phyloP scores from a whole-genome alignment of 2,888 invertebrate genomes.

The Brachyptera risi region DNA sequence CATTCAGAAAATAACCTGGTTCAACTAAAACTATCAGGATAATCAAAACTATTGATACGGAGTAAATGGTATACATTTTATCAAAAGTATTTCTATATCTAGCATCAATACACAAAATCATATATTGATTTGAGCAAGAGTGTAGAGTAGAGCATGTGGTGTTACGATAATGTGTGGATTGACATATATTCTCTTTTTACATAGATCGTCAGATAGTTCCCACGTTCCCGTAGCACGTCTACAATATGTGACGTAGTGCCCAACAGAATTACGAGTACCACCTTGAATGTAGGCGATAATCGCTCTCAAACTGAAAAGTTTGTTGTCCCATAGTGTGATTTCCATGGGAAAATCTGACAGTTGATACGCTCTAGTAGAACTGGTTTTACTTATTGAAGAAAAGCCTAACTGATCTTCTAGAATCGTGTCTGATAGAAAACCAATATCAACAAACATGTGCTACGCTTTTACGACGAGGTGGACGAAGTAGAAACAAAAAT shows the following conservation, averaged over 20 bases:
- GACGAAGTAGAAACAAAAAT: no score
- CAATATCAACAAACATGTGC: not conserved
- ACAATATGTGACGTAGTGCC: not conserved
- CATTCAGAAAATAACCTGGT: no score
- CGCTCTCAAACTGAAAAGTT: not conserved
- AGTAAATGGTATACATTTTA: no score
- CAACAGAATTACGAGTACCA: not conserved
- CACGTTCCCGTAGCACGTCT: not conserved
- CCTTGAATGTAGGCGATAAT: not conserved
- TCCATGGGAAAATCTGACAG: not conserved
- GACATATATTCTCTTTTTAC: not conserved
- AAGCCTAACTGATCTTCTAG: no score
- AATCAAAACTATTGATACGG: no score
- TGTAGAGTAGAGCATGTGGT: not conserved
- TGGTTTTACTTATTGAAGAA: no score
- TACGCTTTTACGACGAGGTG: no score
- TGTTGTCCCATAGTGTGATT: not conserved
- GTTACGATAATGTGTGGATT: not conserved
- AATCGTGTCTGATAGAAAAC: not conserved
- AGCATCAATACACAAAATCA: no score
- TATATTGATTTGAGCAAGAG: no score
- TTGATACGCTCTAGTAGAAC: no score
- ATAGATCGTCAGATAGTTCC: not conserved
- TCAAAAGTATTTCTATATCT: no score
- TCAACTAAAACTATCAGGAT: no score